Percentiles rank a stretch among this genome's conserved stretches.
Conservation (phyloP, 2,113 vertebrate species). For the Cyphomyrus plagiostoma region DNA sequence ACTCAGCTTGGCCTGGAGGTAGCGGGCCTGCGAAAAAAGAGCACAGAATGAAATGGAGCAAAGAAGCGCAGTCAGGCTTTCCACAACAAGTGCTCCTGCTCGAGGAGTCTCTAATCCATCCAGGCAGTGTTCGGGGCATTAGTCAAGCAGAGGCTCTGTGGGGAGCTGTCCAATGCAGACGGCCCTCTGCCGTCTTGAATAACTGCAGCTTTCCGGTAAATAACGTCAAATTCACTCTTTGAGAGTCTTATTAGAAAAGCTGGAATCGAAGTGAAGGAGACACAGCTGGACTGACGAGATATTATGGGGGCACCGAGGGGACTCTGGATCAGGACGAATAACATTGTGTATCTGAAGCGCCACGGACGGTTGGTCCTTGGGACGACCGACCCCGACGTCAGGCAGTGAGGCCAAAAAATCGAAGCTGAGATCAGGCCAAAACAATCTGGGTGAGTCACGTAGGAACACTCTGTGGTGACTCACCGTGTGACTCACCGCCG, state of each 20-base stretch:
- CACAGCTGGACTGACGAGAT: not conserved
- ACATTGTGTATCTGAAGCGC: slow-evolving; percentile 9
- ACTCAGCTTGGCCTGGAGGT: slow-evolving; percentile 88
- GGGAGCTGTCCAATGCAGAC: not conserved
- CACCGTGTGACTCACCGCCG: slow-evolving; percentile 59
- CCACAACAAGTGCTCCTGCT: not conserved
- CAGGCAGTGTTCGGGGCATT: not conserved
- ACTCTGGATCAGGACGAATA: not conserved
- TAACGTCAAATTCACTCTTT: not conserved
- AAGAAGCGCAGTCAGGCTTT: not conserved
- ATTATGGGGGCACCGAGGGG: not conserved
- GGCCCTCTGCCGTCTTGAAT: not conserved
- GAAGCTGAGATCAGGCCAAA: slow-evolving; percentile 58
- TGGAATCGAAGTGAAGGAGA: not conserved
- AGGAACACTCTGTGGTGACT: slow-evolving; percentile 62
- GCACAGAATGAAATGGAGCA: not conserved
- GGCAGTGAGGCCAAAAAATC: slow-evolving; percentile 29
- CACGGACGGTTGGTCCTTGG: slow-evolving; percentile 21
- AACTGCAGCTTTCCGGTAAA: not conserved
- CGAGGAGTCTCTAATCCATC: not conserved
- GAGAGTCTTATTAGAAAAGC: not conserved
- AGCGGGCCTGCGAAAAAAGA: slow-evolving; percentile 69
- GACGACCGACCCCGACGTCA: slow-evolving; percentile 16
- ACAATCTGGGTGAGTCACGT: slow-evolving; percentile 64
- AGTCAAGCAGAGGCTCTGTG: too few relatives aligned